These are phyloP conservation scores for Petrocephalus zakoni DNA, from an alignment of 2,113 vertebrate species.

Conservation along the genomic window DNA sequence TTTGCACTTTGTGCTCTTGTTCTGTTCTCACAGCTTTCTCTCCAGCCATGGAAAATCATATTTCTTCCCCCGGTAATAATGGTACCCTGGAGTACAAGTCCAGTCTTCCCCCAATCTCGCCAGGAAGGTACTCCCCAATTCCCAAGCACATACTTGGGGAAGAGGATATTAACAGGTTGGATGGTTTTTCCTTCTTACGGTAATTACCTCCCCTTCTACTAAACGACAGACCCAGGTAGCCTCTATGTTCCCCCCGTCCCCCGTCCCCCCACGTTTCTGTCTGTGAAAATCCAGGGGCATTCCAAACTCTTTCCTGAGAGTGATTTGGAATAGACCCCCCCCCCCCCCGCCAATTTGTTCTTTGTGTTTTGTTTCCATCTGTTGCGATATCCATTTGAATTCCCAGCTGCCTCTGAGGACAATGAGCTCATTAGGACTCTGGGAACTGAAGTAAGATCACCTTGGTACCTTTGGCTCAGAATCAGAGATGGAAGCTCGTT, in stretches of 20 bases:
- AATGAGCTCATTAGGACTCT: not conserved
- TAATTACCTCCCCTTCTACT: conserved; percentile 53
- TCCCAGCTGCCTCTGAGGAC: not conserved
- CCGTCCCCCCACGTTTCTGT: conserved; percentile 25
- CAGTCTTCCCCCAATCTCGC: conserved; percentile 79
- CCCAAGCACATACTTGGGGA: conserved; percentile 90
- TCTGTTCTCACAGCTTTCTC: conserved; percentile 69
- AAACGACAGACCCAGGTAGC: conserved; percentile 51
- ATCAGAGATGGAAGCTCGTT: not conserved
- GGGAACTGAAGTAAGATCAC: not conserved
- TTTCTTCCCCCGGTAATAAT: conserved; percentile 78
- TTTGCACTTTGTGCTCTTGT: not conserved
- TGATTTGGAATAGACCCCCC: conserved; percentile 29
- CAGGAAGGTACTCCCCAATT: conserved; percentile 88
- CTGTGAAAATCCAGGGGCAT: conserved; percentile 36
- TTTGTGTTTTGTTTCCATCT: conserved; percentile 14
- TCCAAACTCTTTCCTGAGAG: conserved; percentile 9
- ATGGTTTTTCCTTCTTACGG: conserved; percentile 69
- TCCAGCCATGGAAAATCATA: conserved; percentile 90
- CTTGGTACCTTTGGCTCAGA: not conserved
- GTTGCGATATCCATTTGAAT: not conserved
- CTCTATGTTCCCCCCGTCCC: not conserved
- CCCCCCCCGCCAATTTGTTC: not conserved
- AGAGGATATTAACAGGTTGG: conserved; percentile 95
- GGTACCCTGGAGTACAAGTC: conserved; percentile 93